Evolutionary conservation across 1,140 invertebrate genomes (phyloP), one percentile per base, ranked within the genome.

Genomic region (Conus betulinus): DNA sequence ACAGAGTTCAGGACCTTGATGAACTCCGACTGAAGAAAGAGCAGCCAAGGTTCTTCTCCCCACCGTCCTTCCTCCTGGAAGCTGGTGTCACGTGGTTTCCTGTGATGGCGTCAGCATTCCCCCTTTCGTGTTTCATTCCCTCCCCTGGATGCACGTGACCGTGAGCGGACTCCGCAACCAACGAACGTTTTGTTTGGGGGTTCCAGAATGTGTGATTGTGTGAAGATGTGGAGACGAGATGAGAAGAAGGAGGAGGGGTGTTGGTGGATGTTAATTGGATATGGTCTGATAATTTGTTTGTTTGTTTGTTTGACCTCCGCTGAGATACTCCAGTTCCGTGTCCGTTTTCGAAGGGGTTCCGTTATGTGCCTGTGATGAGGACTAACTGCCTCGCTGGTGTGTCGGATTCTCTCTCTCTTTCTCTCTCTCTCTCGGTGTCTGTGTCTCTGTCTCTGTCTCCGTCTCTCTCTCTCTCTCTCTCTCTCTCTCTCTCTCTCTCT

Each of bases 1-100:
- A 20, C 67, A 71, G 67, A 71, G 20, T 71, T 71, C 67, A 71
- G 67, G 20, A 71, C 67, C 67, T n/a, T 71, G 67, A 71, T 71
- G 67, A 71, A 71, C 67, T 71, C 67, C 67, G 20, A 71, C 67
- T 71, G 67, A 71, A 71, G 20, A 13, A 20, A 23, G 13, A 60
- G 8, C 57, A 4, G 57, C 57, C 57, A 60, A 20, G 23, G 67
- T 23, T 71, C 67, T 71, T n/a, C 67, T 23, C 67, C 20, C 20
- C 15, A 7, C 20, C 15, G 13, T n/a, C 67, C 67, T 71, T n/a
- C 67, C 6, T 71, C 67, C 67, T 20, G 67, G 67, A 71, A 71
- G 67, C 67, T 71, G 67, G 67, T 71, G 67, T 71, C 67, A 71
- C 67, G 67, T 71, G 67, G 23, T n/a, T 71, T 71, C 67, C 67